Evolutionary conservation across 2,113 vertebrate genomes (phyloP).

Genomic region (Stegastes partitus): DNA sequence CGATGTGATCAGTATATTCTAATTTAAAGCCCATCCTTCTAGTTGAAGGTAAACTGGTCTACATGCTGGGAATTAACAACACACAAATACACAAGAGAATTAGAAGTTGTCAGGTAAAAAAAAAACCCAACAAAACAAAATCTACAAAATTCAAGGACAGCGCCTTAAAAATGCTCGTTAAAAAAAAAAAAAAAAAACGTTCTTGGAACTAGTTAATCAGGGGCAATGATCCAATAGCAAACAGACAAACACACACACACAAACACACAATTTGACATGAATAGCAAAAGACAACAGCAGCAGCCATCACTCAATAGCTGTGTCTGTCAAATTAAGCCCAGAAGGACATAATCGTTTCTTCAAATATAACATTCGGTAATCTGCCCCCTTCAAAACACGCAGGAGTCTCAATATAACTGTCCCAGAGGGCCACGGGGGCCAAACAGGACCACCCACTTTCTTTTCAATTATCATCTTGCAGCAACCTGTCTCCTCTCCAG

Average conservation of each 20-base stretch:
- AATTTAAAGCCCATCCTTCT: not conserved
- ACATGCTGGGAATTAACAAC: not conserved
- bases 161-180: slow-evolving; percentile 10
- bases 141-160: slow-evolving; percentile 38
- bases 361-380: slow-evolving; percentile 83
- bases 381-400: slow-evolving; percentile 75
- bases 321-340: slow-evolving; percentile 78
- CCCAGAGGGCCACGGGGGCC: slow-evolving; percentile 77
- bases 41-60: slow-evolving; percentile 12
- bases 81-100: not conserved
- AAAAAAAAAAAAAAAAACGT: too few species aligned
- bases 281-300: slow-evolving; percentile 65
- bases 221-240: slow-evolving; percentile 52
- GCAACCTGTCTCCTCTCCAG: slow-evolving; percentile 86
- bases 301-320: slow-evolving; percentile 53
- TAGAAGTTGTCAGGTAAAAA: not conserved
- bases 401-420: slow-evolving; percentile 78
- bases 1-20: not conserved
- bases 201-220: slow-evolving; percentile 34
- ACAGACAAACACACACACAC: slow-evolving; percentile 40
- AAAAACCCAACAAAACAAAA: too few species aligned
- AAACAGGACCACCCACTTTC: slow-evolving; percentile 89
- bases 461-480: slow-evolving; percentile 87
- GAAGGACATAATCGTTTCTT: slow-evolving; percentile 82
- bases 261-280: slow-evolving; percentile 35